Evolutionary conservation across 2,888 invertebrate genomes (phyloP).

Genomic region (Odontocerum albicorne): DNA sequence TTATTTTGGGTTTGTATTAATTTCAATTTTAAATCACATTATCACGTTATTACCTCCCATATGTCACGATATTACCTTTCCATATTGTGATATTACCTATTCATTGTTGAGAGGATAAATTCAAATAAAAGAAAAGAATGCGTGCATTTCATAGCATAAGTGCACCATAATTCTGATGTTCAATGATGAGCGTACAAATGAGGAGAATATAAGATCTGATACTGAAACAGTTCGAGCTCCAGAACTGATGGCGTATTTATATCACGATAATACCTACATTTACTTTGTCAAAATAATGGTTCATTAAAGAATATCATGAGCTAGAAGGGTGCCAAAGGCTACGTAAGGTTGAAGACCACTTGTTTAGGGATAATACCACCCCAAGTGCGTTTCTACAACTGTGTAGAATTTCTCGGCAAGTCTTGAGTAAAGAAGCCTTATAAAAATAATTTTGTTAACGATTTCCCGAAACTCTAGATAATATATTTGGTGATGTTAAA

Average conservation of each 20-base stretch:
- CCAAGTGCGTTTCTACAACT: too few species aligned
- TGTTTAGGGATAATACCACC: too few species aligned
- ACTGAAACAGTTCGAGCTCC: neutral
- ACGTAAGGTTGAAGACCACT: too few species aligned
- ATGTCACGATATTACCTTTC: conserved; percentile 2
- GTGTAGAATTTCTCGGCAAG: too few species aligned
- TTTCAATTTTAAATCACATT: neutral
- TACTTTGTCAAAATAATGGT: too few species aligned
- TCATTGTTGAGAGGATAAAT: neutral
- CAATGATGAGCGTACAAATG: neutral
- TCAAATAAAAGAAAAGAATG: neutral
- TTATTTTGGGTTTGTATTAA: conserved; percentile 6
- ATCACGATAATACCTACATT: conserved; percentile 10
- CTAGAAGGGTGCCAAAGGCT: too few species aligned
- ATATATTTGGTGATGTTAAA: too few species aligned
- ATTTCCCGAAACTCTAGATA: too few species aligned
- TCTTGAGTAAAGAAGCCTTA: too few species aligned
- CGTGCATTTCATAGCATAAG: conserved; percentile 1
- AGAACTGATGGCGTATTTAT: neutral
- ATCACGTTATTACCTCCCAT: conserved; percentile 1
- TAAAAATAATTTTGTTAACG: too few species aligned
- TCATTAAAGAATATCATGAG: too few species aligned
- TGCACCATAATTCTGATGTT: too few species aligned
- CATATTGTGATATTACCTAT: conserved; percentile 1
- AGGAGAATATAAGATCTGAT: neutral